Evolutionary conservation across 2,113 vertebrate species (phyloP), one percentile per base, ranked within the genome.

Genomic region (Plecotus auritus): DNA sequence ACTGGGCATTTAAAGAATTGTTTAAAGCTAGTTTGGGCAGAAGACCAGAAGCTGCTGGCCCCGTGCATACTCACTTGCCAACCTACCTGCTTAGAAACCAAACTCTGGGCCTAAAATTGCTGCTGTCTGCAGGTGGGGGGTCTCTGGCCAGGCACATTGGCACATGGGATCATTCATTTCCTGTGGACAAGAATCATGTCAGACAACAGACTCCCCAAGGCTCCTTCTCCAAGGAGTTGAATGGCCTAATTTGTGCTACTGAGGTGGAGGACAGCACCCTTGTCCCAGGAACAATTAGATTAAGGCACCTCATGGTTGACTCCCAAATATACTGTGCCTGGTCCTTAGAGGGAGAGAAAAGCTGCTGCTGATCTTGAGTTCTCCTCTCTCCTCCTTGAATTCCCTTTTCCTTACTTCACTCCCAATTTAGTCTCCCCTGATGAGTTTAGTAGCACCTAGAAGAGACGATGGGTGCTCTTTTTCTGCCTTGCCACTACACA

Each of bases 161-260:
- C 51, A 89, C 88, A 95, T 40, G 59, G 10, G 76, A n/a, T 0
- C 0, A 83, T 56, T 70, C 88, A 56, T 20, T 95, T 85, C 77
- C 47, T 73, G 69, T 40, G 94, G 88, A 83, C 40, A 42, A 96
- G 92, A 94, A n/a, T 37, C 18, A 47, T 94, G 35, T 59, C 85
- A 93, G 92, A 37, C 18, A 93, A 37, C 23, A 85, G 70, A 94
- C 1, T 95, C 37, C 74, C 67, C 61, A 32, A 4, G 16, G 40
- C 4, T 32, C 22, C 64, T 84, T 92, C 28, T 66, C 95, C 84
- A 35, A 78, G 66, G n/a, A 40, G 40, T 72, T 87, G 59, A 64
- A 47, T 74, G 69, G 93, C 94, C n/a, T 91, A 88, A 9, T 81
- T 93, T 83, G n/a, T 22, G 18, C 10, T 85, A 83, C 40, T 8